phyloP scores from a whole-genome alignment of 2,888 invertebrate genomes.

The Apocheima hispidaria region DNA sequence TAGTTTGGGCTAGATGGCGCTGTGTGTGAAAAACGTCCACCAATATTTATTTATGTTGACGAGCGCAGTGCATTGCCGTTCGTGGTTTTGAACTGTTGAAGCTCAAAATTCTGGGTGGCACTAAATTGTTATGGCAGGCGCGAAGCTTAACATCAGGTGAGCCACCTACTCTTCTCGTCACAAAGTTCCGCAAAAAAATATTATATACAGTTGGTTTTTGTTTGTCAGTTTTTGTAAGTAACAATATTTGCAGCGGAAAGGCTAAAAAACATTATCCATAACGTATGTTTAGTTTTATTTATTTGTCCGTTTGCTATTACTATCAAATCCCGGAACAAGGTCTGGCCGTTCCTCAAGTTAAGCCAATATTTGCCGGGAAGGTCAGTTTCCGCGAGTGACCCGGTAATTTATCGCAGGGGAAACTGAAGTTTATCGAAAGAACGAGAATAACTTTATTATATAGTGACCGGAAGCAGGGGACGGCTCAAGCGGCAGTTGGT shows the following conservation, averaged over 20 bases:
- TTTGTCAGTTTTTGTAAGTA: too few relatives aligned
- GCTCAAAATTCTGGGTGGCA: too few relatives aligned
- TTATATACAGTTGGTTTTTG: too few relatives aligned
- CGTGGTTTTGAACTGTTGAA: too few relatives aligned
- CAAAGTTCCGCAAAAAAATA: too few relatives aligned
- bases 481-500: conserved; percentile 50
- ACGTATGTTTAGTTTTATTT: conserved; percentile 51
- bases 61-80: too few relatives aligned
- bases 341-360: conserved; percentile 78
- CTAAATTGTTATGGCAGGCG: too few relatives aligned
- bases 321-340: conserved; percentile 66
- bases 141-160: too few relatives aligned
- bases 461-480: conserved; percentile 80
- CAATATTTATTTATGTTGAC: too few relatives aligned
- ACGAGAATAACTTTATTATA: conserved; percentile 86
- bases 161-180: too few relatives aligned
- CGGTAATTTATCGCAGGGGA: conserved; percentile 84
- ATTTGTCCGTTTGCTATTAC: conserved; percentile 65
- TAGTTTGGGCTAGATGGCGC: too few relatives aligned
- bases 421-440: conserved; percentile 86
- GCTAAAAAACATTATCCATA: conserved; percentile 37
- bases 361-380: conserved; percentile 81
- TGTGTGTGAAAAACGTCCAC: too few relatives aligned
- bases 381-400: conserved; percentile 63
- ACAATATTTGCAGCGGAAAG: conserved; percentile 8